Base-by-base conservation (phyloP, 1,140 invertebrate species). In the Acromyrmex echinatior region DNA sequence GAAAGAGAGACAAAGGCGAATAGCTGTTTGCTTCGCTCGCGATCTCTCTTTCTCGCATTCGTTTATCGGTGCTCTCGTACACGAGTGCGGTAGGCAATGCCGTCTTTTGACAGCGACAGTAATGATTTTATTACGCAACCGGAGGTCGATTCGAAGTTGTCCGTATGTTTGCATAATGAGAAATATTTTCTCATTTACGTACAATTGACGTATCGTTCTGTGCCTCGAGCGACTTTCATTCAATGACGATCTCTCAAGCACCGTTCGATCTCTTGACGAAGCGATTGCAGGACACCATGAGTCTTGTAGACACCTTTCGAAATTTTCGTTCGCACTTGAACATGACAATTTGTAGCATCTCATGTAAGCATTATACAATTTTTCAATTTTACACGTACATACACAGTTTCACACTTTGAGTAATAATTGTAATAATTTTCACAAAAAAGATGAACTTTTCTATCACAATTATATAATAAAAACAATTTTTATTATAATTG, bases 1-100 rank as follows among this genome's bases (percentile, higher is more conserved):
- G 10, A 12, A n/a, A 31, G 3, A 31, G 25, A 51, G 39, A 87
- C 79, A 79, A 94, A 81, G 94, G 92, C 53, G 88, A 95, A 14
- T 95, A 94, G 35, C 53, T 49, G 92, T 94, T 49, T 93, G 94
- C 65, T 45, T 74, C 71, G 35, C n/a, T 35, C 45, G 7, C 53
- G 66, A 51, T 68, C 18, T 70, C 18, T 68, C 12, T n/a, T 35
- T 28, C 45, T n/a, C 14, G 21, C 21, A 35, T 14, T 1, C 45
- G 12, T 74, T 84, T 74, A 35, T 31, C 56, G n/a, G 21, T 74
- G 51, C 16, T 82, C 53, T 82, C 66, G 31, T 31, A 28, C 51
- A 14, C 65, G 66, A 82, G 35, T 62, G 25, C 68, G 35, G 39
- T 10, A 49, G 51, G 56, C 5, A 45, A 71, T 21, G 63, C 18